Evolutionary conservation across 2,797 vertebrate genomes (phyloP).

Genomic region (Gorsachius magnificus): DNA sequence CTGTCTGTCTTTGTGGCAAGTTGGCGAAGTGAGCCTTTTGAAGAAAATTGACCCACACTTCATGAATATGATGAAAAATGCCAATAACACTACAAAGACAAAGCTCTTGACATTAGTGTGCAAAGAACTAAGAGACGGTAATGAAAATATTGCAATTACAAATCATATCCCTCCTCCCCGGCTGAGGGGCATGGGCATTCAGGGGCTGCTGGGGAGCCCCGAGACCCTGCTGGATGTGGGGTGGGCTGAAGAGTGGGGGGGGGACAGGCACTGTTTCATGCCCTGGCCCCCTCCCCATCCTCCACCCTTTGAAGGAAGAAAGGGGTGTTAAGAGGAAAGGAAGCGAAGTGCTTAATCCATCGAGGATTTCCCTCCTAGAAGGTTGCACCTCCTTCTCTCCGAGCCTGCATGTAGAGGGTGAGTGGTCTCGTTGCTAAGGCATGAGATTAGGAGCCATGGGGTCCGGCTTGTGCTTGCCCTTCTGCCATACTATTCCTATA

Average conservation of each 20-base stretch:
- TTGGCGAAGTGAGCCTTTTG: slow-evolving; percentile 86
- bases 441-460: not conserved
- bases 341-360: not conserved
- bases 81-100: slow-evolving; percentile 86
- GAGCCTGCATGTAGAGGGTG: not conserved
- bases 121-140: slow-evolving; percentile 79
- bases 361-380: slow-evolving; percentile 5
- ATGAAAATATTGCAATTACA: slow-evolving; percentile 83
- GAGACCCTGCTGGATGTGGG: not conserved
- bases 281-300: not conserved
- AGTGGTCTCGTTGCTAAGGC: slow-evolving; percentile 20
- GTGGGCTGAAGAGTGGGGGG: not conserved
- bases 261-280: not conserved
- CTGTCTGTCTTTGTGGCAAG: slow-evolving; percentile 85
- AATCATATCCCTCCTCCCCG: slow-evolving; percentile 68
- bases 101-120: slow-evolving; percentile 83
- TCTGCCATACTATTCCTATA: not conserved
- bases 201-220: not conserved
- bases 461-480: not conserved
- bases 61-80: slow-evolving; percentile 90
- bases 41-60: slow-evolving; percentile 87
- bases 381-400: not conserved
- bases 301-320: not conserved
- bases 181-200: not conserved
- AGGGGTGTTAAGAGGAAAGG: not conserved